Base-by-base conservation (phyloP, 2,888 invertebrate genomes). In the Zeuzera pyrina region DNA sequence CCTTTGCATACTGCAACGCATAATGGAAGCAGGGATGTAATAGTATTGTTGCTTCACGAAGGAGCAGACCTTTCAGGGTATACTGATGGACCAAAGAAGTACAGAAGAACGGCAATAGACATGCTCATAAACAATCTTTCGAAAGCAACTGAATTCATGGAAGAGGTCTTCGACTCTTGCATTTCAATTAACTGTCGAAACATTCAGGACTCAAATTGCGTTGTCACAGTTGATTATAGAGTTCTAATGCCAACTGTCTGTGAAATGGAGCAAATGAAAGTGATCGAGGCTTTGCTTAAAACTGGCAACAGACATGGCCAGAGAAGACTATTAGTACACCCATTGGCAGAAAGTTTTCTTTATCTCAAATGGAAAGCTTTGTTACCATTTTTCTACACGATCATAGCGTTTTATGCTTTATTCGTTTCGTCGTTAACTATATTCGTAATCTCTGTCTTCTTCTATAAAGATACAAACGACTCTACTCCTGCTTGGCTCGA, bases 1-100 rank as follows among this genome's bases (percentile, higher is more conserved):
- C 70, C 85, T 8, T 52, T 85, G 15, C 84, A 85, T 30, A 51
- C 76, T 2, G 84, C 85, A 2, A 85, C 86, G 26, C 77, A 84
- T 34, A 78, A 86, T 41, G 87, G 88, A 1, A 87, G 87, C 40
- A 79, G 86, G 46, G 86, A 88, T 37, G 85, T 87, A 29, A 85
- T 88, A 28, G 49, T 47, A 0, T 34, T 76, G 4, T 48, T 84
- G 12, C 49, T 84, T 2, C 56, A 62, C 41, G 72, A 81, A 55
- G 85, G 85, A 5, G 84, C 77, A 2, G 79, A 85, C 39, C 43
- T 84, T 5, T 74, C 84, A 7, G 63, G 65, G 0, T 61, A 73
- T 29, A 73, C 73, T 3, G 71, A 71, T 22, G 72, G 72, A 0
- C 73, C 72, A 1, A 77, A 69, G 41, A 77, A 69, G 44, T 65